Evolutionary conservation across 2,888 invertebrate species (phyloP).

Genomic region (Saturnia japonica): DNA sequence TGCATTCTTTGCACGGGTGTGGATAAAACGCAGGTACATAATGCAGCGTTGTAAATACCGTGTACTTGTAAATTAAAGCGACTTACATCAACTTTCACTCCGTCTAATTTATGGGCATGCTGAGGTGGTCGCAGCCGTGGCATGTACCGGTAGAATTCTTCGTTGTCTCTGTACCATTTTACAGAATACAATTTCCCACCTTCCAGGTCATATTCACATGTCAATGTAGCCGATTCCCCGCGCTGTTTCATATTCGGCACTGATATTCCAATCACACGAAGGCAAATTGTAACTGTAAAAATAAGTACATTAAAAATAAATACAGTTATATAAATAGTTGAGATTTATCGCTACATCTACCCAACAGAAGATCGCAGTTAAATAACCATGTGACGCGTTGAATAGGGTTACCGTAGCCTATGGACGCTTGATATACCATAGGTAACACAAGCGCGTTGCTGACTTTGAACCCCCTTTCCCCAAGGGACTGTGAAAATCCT

Average conservation of each 20-base stretch:
- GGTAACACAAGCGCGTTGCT: too few relatives aligned
- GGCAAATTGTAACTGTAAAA: conserved; percentile 60
- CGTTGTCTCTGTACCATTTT: conserved; percentile 85
- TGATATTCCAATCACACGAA: conserved; percentile 76
- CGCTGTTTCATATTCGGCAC: conserved; percentile 81
- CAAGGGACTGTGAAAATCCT: too few relatives aligned
- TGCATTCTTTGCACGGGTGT: not conserved
- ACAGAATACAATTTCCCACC: conserved; percentile 84
- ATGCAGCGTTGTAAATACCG: too few relatives aligned
- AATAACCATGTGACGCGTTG: too few relatives aligned
- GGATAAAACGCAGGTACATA: too few relatives aligned
- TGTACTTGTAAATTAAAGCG: not conserved
- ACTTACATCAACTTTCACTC: conserved; percentile 85
- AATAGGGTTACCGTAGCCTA: too few relatives aligned
- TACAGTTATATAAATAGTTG: not conserved
- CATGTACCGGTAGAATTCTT: conserved; percentile 86
- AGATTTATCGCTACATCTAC: not conserved
- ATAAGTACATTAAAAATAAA: not conserved
- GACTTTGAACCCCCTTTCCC: too few relatives aligned
- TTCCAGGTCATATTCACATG: conserved; percentile 83
- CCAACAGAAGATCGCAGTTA: too few relatives aligned
- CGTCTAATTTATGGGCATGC: conserved; percentile 83
- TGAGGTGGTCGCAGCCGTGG: conserved; percentile 83
- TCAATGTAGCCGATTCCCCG: conserved; percentile 80
- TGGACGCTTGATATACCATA: too few relatives aligned